Base-by-base conservation (phyloP, 2,888 invertebrate genomes). In the Tipula vernalis region DNA sequence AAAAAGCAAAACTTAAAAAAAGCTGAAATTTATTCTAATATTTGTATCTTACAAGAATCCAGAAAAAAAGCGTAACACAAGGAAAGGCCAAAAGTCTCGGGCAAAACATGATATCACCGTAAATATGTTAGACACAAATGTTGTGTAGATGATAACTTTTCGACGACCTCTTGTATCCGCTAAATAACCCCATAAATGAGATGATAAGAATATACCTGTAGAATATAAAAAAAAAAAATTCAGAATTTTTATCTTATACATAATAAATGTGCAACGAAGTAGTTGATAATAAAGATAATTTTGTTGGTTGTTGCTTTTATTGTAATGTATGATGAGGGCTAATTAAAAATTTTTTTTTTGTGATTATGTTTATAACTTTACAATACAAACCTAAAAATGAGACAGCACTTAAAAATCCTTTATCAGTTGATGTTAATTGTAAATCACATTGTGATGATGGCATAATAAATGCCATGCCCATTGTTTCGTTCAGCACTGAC, bases 391-490 rank as follows among this genome's bases (percentile, higher is more conserved):
- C 95, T 86, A 94, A 90, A 89, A 95, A 95, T 71, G 94, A 94
- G 87, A 94, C 94, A 6, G 94, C 94, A 86, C 94, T 94, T 85
- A 95, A 91, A 89, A 94, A 91, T 0, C 95, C 95, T 88, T 95
- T 93, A 88, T 94, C 93, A 84, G 91, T 90, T 87, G 94, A 91
- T 28, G 92, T 92, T 13, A 95, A 91, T 3, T 92, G 89, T 85
- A 95, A 92, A 90, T 95, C 95, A 88, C 95, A 95, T 90, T 95
- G 94, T 0, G 95, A 95, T 0, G 95, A 94, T 12, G 95, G 95
- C 86, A 94, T 93, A 86, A 95, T 93, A 89, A 95, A 95, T 87
- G 94, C 94, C 90, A 95, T 93, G 0, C 94, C 94, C 91, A 95
- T 92, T 12, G 94, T 94, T 91, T 95, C 95, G 91, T 94, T 94